These are phyloP conservation scores for Apogon talboti DNA, from an alignment of 2,797 vertebrate genomes.

Conservation along the genomic window DNA sequence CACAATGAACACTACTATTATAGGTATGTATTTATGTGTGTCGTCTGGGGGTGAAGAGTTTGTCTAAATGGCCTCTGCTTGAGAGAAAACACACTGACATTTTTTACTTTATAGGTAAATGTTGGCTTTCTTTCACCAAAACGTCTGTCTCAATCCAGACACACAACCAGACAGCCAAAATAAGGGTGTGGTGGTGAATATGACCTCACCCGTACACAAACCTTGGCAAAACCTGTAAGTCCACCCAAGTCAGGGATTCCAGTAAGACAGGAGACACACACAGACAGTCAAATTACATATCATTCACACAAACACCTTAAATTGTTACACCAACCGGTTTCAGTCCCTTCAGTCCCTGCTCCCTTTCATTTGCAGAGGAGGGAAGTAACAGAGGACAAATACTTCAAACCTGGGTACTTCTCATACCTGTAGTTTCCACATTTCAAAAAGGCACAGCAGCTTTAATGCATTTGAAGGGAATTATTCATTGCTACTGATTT, in stretches of 20 bases:
- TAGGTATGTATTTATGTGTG: conserved; percentile 27
- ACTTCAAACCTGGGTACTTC: too few species aligned
- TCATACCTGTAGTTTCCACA: too few species aligned
- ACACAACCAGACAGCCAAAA: conserved; percentile 8
- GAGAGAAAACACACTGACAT: conserved; percentile 60
- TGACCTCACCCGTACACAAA: conserved; percentile 60
- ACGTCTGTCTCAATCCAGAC: conserved; percentile 27
- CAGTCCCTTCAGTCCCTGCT: conserved; percentile 4
- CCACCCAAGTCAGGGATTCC: conserved; percentile 51
- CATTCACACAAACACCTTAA: conserved; percentile 48
- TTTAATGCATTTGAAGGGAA: too few species aligned
- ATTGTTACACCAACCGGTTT: conserved; percentile 50
- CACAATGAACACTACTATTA: not conserved
- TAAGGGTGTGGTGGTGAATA: conserved; percentile 35
- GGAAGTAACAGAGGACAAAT: not conserved
- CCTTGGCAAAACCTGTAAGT: too few species aligned
- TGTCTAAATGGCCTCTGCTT: conserved; percentile 43
- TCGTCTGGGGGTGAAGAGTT: conserved; percentile 23
- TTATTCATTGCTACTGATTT: too few species aligned
- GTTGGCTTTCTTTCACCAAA: conserved; percentile 19
- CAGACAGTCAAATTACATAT: conserved; percentile 69
- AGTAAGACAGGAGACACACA: conserved; percentile 61
- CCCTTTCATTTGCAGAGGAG: conserved; percentile 54
- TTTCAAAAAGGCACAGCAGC: too few species aligned
- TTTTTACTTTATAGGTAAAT: conserved; percentile 64